Percentiles rank a stretch among this genome's conserved stretches.
phyloP scores from a whole-genome alignment of 2,113 vertebrate genomes.

The Chauna torquata region DNA sequence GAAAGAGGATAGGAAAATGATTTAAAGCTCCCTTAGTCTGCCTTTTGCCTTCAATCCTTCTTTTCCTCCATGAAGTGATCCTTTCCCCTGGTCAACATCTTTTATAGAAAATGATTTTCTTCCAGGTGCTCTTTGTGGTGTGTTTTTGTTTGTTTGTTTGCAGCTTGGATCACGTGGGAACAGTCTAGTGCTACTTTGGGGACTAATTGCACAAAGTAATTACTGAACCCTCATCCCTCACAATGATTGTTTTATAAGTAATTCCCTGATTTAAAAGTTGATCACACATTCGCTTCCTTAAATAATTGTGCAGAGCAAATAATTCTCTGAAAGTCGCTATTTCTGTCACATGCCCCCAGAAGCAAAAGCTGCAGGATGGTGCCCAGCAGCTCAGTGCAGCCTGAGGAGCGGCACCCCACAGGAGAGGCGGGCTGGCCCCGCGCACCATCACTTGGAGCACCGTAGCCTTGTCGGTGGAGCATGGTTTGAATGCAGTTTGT shows the following conservation, averaged over 20 bases:
- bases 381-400: not conserved
- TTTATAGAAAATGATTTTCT: not conserved
- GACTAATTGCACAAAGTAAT: slow-evolving; percentile 1
- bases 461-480: rapidly evolving
- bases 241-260: not conserved
- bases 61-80: not conserved
- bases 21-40: not conserved
- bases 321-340: not conserved
- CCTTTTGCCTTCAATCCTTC: not conserved
- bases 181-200: not conserved
- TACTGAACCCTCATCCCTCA: not conserved
- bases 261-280: not conserved
- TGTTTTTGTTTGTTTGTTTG: no score
- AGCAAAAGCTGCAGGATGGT: rapidly evolving
- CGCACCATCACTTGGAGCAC: rapidly evolving
- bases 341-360: not conserved
- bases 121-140: rapidly evolving
- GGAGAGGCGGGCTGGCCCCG: rapidly evolving
- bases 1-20: not conserved
- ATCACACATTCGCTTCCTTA: not conserved
- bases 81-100: not conserved
- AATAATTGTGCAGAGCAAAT: not conserved
- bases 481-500: rapidly evolving
- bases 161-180: not conserved
- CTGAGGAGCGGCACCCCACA: not conserved